A percentile compares a stretch with the other conserved stretches of the same genome.
Evolutionary conservation across 2,888 invertebrate genomes (phyloP).

Genomic region (Sialis fuliginosa): DNA sequence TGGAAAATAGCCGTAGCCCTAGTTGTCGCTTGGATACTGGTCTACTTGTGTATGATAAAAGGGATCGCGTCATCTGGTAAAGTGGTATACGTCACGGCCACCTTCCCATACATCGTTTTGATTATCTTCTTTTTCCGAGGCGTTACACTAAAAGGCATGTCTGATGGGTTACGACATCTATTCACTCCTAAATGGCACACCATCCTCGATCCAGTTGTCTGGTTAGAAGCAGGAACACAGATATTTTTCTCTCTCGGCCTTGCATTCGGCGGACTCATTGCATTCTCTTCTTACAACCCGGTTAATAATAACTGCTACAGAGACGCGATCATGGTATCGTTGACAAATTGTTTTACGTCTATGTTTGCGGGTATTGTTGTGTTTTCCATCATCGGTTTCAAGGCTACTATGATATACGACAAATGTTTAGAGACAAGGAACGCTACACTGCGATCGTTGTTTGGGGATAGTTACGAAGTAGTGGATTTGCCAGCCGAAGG

Average conservation of each 20-base stretch:
- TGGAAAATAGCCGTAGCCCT: constrained; percentile 81
- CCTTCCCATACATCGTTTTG: constrained; percentile 88
- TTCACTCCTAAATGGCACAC: constrained; percentile 89
- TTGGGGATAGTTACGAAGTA: constrained; percentile 28
- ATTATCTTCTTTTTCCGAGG: constrained; percentile 93
- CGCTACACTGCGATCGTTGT: constrained; percentile 34
- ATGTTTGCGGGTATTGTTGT: constrained; percentile 95
- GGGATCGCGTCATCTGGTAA: constrained; percentile 94
- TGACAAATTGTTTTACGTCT: constrained; percentile 87
- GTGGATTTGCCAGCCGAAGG: constrained; percentile 37
- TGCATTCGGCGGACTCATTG: constrained; percentile 90
- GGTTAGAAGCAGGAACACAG: constrained; percentile 95
- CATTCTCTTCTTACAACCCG: constrained; percentile 92
- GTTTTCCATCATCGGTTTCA: constrained; percentile 88
- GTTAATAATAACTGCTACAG: constrained; percentile 92
- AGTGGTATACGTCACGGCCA: constrained; percentile 91
- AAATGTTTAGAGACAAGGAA: constrained; percentile 49
- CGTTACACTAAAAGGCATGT: constrained; percentile 73
- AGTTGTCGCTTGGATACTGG: constrained; percentile 80
- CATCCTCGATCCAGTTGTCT: constrained; percentile 82
- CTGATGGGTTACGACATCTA: constrained; percentile 71
- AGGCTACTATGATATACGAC: constrained; percentile 70
- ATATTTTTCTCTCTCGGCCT: constrained; percentile 93
- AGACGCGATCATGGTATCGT: constrained; percentile 81
- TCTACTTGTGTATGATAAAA: constrained; percentile 94